Evolutionary conservation across 2,888 invertebrate species (phyloP), one percentile per base, ranked within the genome.

Genomic region (Aethes cnicana): DNA sequence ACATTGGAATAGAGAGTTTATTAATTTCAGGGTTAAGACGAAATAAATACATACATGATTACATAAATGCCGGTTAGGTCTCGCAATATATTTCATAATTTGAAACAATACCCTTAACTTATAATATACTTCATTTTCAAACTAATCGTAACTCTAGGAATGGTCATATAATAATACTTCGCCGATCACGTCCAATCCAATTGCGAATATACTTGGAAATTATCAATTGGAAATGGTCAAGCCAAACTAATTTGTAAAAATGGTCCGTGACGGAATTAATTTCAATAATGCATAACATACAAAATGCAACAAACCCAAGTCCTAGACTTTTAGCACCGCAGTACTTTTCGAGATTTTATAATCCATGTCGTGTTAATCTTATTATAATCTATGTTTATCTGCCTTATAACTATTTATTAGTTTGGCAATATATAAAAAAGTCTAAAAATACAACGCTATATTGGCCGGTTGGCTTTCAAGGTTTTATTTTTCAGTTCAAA

Each of bases 31-130:
- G 68, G 74, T 72, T 68, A 72, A 72, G 64, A 49, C 47, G 48
- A 72, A 77, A 75, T 66, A 66, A 76, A 82, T 79, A 82, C 74
- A 81, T 81, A 81, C 68, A 76, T 78, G 77, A 79, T 78, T 81
- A 79, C 64, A 75, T 63, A 64, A 68, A 63, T 52, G 53, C 55
- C 56, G 32, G 54, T 56, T 63, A 57, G 48, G 55, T 50, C 4
- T 37, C 25, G 14, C 23, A 28, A 43, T 61, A 49, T 54, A 71
- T 61, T 72, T 72, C 72, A 76, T 79, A 75, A 68, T 69, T 67
- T 69, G 64, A 69, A 70, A 69, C 63, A 72, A 69, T 67, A 64
- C 64, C 56, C 61, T 65, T 64, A 68, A 59, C 59, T 64, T 59
- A 59, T 61, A 66, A 54, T 62, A 62, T 57, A 77, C 62, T 76